Conservation (phyloP, 1,140 invertebrate species). For the Aphaenogaster floridana region DNA sequence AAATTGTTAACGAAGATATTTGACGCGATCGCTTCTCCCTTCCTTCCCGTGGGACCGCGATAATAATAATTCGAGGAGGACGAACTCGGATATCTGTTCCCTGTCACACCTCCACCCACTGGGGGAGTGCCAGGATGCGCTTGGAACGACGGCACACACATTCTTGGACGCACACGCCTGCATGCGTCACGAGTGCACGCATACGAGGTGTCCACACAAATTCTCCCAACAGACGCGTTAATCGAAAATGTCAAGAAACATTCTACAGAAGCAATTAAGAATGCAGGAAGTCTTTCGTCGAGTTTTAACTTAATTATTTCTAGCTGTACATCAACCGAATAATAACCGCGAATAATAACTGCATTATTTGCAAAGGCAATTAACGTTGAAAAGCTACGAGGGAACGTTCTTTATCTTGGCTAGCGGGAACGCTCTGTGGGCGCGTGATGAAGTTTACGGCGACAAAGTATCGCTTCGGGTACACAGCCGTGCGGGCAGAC, state of each 20-base stretch:
- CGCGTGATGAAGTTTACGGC: neutral
- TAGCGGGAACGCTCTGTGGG: neutral
- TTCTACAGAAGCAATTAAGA: neutral
- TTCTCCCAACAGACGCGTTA: neutral
- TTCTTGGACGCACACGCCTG: constrained; percentile 58
- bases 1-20: neutral
- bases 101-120: constrained; percentile 80
- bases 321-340: neutral
- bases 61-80: constrained; percentile 71
- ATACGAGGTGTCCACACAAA: neutral
- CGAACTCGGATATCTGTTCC: constrained; percentile 81
- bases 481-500: constrained; percentile 1
- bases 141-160: constrained; percentile 84
- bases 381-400: neutral
- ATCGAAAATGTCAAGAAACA: neutral
- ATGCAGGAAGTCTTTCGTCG: neutral
- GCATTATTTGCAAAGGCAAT: neutral
- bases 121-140: constrained; percentile 87
- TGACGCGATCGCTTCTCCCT: constrained; percentile 30
- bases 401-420: neutral
- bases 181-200: constrained; percentile 33
- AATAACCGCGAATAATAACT: neutral
- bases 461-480: constrained; percentile 20
- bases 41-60: constrained; percentile 54
- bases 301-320: neutral